Base-by-base conservation (phyloP, 2,888 invertebrate species). In the Xanthia icteritia region DNA sequence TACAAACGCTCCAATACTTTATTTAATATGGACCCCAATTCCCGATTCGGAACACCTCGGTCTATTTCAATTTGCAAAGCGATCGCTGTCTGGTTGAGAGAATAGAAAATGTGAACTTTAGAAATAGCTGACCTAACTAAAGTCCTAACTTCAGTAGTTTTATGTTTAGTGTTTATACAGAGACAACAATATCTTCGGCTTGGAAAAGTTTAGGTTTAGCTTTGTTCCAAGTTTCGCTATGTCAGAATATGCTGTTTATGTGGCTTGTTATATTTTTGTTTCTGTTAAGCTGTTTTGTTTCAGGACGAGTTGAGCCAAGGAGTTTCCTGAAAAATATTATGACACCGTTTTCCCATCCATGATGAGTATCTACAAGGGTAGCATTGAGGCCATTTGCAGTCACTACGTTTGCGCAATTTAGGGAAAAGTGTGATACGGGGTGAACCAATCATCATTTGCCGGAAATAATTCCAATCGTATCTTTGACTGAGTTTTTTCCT, bases 61-160 rank as follows among this genome's bases (percentile, higher is more conserved):
- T 77, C 79, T 73, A 79, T 86, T 86, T 86, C 79, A 73, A 79
- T 75, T 73, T 64, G 6, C 66, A 17, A 42, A 86, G 39, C 79
- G 69, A 71, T 76, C 56, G 27, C 66, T 36, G 82, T 84, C 85
- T 82, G 74, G 75, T 39, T 65, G 67, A 48, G 64, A 64, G 79
- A 82, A 89, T 83, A 81, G 84, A 88, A 81, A 79, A 85, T 84
- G 76, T 76, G 54, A 79, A 81, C 68, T 81, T 76, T 72, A 73
- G 79, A 81, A 82, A 89, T 86, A 88, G 78, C 74, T 86, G 88
- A 89, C 85, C 83, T 86, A 82, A 86, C 81, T 76, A 77, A 75
- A n/a, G n/a, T n/a, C n/a, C n/a, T n/a, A n/a, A 87, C 73, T 85
- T 81, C 27, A 66, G 75, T 75, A 70, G 79, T 79, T 73, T 76